Evolutionary conservation across 1,140 invertebrate species (phyloP), one percentile per base, ranked within the genome.

Genomic region (Habropoda laboriosa): DNA sequence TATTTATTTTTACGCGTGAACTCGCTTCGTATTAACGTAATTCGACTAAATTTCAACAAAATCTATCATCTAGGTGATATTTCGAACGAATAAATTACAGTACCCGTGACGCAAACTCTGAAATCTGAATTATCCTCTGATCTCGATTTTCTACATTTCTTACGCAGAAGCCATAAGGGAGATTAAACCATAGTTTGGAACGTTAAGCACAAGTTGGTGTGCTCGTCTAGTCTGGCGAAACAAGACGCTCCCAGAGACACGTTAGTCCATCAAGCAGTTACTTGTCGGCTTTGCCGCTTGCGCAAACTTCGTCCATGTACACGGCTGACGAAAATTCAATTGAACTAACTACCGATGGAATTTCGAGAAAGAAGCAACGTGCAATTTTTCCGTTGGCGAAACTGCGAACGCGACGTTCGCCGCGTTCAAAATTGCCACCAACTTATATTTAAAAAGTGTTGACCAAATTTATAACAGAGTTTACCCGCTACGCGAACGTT

Each of bases 181-280:
- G 66, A 49, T 71, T 64, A 64, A 71, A 42, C 49, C 61, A 18
- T 30, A 79, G 74, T 82, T 82, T 27, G 60, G n/a, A 18, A 53
- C 67, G 49, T 83, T 73, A 73, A 72, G 35, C 32, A 42, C 81
- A 79, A 83, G 73, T 68, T 78, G 60, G 45, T 27, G 38, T 42
- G n/a, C 49, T 30, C 1, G 21, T 49, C 8, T 21, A 60, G 68
- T 68, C 80, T 49, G 51, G 60, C 21, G 61, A n/a, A 58, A 78
- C 67, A 68, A 79, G 55, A 53, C 60, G 80, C 42, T 63, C 40
- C 53, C 55, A 13, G 24, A 63, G 53, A 18, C 61, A 49, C 58
- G 75, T 83, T 83, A 82, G 67, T 68, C 68, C 77, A 83, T 83
- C 80, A 82, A 82, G 53, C 77, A 79, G 82, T 83, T 81, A 30